Conservation (phyloP, 2,113 vertebrate species). For the Athene cunicularia region DNA sequence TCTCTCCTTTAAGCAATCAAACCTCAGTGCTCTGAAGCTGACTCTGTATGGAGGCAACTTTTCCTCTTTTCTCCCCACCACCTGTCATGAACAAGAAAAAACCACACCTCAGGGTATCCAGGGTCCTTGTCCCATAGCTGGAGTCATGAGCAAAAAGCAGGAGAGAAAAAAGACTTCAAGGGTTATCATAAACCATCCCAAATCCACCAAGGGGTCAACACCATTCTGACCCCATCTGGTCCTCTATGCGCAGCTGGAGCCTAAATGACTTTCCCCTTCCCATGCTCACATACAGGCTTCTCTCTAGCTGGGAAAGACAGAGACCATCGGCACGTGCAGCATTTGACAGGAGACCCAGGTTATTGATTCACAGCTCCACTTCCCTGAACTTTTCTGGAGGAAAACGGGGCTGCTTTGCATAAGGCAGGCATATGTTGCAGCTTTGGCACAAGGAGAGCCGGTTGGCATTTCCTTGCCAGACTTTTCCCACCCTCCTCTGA, state of each 20-base stretch:
- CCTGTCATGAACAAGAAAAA: background rate
- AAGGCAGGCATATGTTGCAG: constrained; percentile 71
- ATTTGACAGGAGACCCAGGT: constrained; percentile 39
- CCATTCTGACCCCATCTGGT: rapidly evolving
- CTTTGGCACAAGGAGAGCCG: constrained; percentile 54
- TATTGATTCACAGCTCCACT: constrained; percentile 59
- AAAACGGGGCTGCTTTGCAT: constrained; percentile 49
- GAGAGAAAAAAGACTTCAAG: background rate
- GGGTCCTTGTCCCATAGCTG: background rate
- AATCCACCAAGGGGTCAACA: background rate
- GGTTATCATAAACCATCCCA: background rate
- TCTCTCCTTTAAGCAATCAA: background rate
- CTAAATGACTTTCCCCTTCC: background rate
- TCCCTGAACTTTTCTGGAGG: constrained; percentile 37
- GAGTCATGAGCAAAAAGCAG: background rate
- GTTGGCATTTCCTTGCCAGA: constrained; percentile 65
- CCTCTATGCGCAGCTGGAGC: background rate
- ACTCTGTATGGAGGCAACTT: background rate
- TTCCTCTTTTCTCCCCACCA: background rate
- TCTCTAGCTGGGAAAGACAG: constrained; percentile 19
- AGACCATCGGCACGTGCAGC: background rate
- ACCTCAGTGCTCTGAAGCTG: background rate
- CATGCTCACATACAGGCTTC: background rate
- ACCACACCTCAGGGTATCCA: background rate
- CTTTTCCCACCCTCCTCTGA: constrained; percentile 71